Percentiles rank a stretch among this genome's conserved stretches.
phyloP scores from a whole-genome alignment of 2,113 vertebrate species.

The Albula goreensis region DNA sequence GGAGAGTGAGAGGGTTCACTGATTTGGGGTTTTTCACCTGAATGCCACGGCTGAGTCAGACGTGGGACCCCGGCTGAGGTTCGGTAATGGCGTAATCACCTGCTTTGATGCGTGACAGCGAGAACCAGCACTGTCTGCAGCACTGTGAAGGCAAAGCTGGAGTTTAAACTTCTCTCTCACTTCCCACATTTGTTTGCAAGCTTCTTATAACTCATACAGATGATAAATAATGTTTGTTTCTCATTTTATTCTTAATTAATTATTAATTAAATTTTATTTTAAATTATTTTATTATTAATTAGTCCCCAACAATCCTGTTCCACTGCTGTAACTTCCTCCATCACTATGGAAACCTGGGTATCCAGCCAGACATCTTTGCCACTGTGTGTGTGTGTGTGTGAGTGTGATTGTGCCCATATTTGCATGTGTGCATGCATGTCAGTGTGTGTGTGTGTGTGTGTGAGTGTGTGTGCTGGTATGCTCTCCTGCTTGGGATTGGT shows the following conservation, averaged over 20 bases:
- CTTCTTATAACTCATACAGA: not conserved
- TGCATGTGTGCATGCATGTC: no score
- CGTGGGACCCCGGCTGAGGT: not conserved
- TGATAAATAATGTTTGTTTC: not conserved
- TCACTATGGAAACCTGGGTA: not conserved
- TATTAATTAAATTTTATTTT: no score
- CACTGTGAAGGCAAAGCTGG: no score
- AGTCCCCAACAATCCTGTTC: not conserved
- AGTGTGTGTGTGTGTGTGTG: no score
- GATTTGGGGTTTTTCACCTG: not conserved
- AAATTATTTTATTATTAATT: no score
- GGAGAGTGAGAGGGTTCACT: not conserved
- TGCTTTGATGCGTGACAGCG: no score
- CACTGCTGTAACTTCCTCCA: not conserved
- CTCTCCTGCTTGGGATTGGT: no score
- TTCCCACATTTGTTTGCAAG: not conserved
- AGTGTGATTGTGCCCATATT: no score
- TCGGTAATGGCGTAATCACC: not conserved
- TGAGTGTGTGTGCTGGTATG: no score
- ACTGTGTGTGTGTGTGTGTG: not conserved
- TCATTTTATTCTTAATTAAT: not conserved
- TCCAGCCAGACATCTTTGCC: no score
- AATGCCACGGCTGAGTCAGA: not conserved
- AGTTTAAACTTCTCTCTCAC: no score
- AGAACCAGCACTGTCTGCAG: no score